phyloP scores from a whole-genome alignment of 2,888 invertebrate genomes.

The Brachynemurus nebulosus region DNA sequence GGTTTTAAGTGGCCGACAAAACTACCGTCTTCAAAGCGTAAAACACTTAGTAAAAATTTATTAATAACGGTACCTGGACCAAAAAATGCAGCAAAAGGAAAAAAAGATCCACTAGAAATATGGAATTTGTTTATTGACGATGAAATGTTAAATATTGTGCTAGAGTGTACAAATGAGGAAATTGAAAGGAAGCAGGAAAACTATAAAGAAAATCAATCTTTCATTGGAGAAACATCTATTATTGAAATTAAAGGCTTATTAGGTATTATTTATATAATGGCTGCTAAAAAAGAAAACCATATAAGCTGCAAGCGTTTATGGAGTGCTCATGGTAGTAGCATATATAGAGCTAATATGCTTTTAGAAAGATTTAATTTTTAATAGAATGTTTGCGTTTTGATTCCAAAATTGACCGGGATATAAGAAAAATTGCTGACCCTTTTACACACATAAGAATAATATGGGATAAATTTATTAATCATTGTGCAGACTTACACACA shows the following conservation, averaged over 20 bases:
- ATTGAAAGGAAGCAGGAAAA: not conserved
- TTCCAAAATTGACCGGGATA: conserved; percentile 14
- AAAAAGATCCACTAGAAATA: not conserved
- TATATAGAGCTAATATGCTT: conserved; percentile 13
- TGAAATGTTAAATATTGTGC: not conserved
- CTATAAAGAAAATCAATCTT: no score
- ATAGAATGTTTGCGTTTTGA: conserved; percentile 14
- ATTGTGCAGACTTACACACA: conserved; percentile 17
- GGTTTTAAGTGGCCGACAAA: no score
- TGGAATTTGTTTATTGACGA: not conserved
- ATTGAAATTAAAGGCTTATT: no score
- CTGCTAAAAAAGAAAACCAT: no score
- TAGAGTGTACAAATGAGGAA: not conserved
- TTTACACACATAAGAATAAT: conserved; percentile 18
- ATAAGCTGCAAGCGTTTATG: not conserved
- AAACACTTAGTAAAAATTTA: no score
- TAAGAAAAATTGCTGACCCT: conserved; percentile 14
- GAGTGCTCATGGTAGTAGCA: not conserved
- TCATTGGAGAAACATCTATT: no score
- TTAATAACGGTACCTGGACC: not conserved
- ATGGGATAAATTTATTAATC: conserved; percentile 17
- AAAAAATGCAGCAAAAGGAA: not conserved
- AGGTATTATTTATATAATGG: no score
- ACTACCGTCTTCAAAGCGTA: no score
- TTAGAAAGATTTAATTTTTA: conserved; percentile 14